Percentiles rank a stretch among this genome's conserved stretches.
Conservation (phyloP, 2,888 invertebrate species). For the Chironomus riparius region DNA sequence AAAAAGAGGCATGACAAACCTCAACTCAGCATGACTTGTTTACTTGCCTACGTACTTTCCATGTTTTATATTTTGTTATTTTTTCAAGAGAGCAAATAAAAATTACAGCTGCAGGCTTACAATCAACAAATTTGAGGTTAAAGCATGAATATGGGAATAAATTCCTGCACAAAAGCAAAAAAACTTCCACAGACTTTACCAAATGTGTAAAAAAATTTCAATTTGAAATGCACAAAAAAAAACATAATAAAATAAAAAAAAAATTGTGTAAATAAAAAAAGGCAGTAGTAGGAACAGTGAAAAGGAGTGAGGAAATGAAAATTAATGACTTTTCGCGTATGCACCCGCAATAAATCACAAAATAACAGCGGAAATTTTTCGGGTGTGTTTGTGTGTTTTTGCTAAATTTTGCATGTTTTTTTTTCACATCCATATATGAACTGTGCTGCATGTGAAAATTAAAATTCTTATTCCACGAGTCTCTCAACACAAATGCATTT, state of each 20-base stretch:
- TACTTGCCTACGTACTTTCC: too few species aligned
- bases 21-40: too few species aligned
- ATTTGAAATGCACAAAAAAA: neutral
- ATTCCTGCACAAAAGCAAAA: neutral
- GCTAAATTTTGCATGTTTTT: too few species aligned
- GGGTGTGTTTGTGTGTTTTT: neutral
- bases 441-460: too few species aligned
- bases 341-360: conserved; percentile 21
- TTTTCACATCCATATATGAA: too few species aligned
- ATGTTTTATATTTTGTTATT: too few species aligned
- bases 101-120: conserved; percentile 5
- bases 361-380: neutral
- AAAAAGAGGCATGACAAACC: too few species aligned
- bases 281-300: neutral
- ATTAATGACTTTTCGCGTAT: conserved; percentile 26
- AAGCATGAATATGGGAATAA: neutral
- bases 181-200: neutral
- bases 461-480: too few species aligned
- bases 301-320: neutral
- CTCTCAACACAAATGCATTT: too few species aligned
- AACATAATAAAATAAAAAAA: too few species aligned
- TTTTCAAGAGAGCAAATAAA: neutral
- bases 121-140: conserved; percentile 24
- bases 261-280: neutral
- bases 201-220: neutral